phyloP scores from a whole-genome alignment of 2,797 vertebrate genomes.

The Propithecus deckenii region DNA sequence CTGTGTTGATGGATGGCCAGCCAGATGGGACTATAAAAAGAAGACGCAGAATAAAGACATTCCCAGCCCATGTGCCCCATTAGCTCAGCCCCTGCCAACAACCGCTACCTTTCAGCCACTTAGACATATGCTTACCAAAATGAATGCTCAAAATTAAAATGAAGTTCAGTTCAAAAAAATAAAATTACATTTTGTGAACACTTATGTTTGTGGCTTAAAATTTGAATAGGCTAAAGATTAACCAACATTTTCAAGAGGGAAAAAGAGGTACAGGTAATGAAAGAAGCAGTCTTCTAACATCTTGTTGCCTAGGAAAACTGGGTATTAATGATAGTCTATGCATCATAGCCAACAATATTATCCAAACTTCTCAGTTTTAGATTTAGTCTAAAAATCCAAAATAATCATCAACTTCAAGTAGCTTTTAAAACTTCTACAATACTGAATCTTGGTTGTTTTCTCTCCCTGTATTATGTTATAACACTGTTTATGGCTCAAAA shows the following conservation, averaged over 20 bases:
- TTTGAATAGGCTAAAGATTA: slow-evolving; percentile 2
- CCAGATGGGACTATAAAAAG: not conserved
- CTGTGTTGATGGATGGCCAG: not conserved
- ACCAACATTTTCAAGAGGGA: not conserved
- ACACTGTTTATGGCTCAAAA: not conserved
- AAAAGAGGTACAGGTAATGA: not conserved
- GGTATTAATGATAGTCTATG: not conserved
- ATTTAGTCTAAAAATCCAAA: slow-evolving; percentile 43
- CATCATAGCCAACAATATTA: not conserved
- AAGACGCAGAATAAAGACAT: not conserved
- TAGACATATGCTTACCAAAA: not conserved
- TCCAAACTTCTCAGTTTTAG: not conserved
- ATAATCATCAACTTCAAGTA: not conserved
- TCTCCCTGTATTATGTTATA: not conserved
- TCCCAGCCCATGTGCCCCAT: not conserved
- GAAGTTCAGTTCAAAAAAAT: not conserved
- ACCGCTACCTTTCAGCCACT: not conserved
- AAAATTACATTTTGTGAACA: not conserved
- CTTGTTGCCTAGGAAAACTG: not conserved
- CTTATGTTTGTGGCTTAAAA: not conserved
- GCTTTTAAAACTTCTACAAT: slow-evolving; percentile 9
- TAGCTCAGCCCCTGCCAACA: not conserved
- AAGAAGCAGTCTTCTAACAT: not conserved
- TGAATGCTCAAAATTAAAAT: not conserved
- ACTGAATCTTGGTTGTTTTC: not conserved